Evolutionary conservation across 2,888 invertebrate genomes (phyloP).

Genomic region (Caradrina kadenii): DNA sequence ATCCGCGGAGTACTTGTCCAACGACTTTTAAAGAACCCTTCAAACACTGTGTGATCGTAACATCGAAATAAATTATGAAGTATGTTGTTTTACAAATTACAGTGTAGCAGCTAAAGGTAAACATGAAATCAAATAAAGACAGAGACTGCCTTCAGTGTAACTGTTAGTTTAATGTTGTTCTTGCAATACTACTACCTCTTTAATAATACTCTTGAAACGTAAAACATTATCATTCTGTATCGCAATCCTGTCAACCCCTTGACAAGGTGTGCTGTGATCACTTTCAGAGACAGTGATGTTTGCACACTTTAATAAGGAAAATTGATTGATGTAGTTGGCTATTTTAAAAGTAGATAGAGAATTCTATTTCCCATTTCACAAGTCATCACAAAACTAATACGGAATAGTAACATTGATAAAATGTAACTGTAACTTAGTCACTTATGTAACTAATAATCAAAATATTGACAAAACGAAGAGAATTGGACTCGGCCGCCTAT

Average conservation of each 20-base stretch:
- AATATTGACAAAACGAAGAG: conserved; percentile 9
- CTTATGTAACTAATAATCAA: not conserved
- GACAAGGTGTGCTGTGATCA: too few relatives aligned
- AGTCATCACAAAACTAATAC: not conserved
- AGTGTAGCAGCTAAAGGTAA: not conserved
- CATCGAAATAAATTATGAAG: not conserved
- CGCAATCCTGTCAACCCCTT: not conserved
- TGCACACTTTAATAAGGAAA: not conserved
- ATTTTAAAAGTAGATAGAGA: not conserved
- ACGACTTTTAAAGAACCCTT: not conserved
- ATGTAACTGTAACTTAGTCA: not conserved
- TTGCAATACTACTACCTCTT: too few relatives aligned
- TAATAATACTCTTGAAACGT: not conserved
- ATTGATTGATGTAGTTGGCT: not conserved
- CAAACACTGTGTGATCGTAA: not conserved
- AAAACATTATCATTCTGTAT: not conserved
- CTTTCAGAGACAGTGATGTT: not conserved
- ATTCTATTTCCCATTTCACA: not conserved
- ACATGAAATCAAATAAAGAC: not conserved
- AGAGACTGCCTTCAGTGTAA: not conserved
- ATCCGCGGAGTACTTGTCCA: not conserved
- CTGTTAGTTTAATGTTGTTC: not conserved
- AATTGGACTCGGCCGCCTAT: too few relatives aligned
- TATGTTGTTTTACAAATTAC: not conserved
- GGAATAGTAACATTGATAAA: not conserved